Evolutionary conservation across 2,113 vertebrate species (phyloP).

Genomic region (Pundamilia nyererei): DNA sequence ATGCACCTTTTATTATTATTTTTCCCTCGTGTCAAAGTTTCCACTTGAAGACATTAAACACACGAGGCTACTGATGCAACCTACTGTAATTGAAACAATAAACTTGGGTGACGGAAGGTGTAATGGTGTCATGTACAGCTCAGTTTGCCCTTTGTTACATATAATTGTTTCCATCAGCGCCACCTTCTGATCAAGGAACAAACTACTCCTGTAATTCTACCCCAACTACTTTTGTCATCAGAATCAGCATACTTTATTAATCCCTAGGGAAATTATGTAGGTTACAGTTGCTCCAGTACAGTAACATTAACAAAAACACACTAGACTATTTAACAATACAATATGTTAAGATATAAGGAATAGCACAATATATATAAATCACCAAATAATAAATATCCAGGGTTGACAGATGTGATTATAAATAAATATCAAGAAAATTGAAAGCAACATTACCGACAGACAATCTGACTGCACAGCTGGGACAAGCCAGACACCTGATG

Average conservation of each 20-base stretch:
- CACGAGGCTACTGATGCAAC: not conserved
- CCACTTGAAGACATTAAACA: not conserved
- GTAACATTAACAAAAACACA: not conserved
- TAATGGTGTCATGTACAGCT: not conserved
- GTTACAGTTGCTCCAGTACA: no score
- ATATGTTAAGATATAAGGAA: not conserved
- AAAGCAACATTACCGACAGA: not conserved
- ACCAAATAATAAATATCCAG: not conserved
- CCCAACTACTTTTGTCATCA: not conserved
- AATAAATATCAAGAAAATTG: not conserved
- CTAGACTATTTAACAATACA: not conserved
- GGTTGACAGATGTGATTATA: not conserved
- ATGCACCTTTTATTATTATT: fast-evolving
- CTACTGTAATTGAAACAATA: not conserved
- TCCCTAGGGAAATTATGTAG: no score
- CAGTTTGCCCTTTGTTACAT: not conserved
- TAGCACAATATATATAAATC: not conserved
- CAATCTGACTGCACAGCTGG: not conserved
- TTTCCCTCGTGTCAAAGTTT: not conserved
- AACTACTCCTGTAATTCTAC: not conserved
- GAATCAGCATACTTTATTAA: not conserved
- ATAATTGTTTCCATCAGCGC: not conserved
- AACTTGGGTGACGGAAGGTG: not conserved
- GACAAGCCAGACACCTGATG: not conserved
- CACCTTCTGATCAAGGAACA: not conserved